Base-by-base conservation (phyloP, 2,888 invertebrate genomes). In the Andrena minutula region DNA sequence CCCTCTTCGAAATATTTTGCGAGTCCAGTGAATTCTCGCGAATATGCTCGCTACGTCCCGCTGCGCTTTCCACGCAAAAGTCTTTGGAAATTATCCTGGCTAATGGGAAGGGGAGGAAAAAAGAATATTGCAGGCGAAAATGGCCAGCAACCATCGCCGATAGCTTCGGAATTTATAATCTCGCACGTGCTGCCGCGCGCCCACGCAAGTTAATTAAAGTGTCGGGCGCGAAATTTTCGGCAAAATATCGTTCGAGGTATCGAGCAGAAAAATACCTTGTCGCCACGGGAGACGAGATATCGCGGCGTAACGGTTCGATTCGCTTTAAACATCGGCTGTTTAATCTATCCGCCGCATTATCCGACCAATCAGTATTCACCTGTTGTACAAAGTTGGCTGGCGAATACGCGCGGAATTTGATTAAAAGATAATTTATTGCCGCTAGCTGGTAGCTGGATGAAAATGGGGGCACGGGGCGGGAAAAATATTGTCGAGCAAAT, bases 141-240 rank as follows among this genome's bases (percentile, higher is more conserved):
- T 79, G 28, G 69, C 61, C 28, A 8, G 68, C 41, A 7, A 20
- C n/a, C 4, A n/a, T n/a, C 35, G 69, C 7, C 41, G 16, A 41
- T 41, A 41, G 20, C 23, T 32, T 74, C 58, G 63, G 51, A 77
- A 85, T 90, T 89, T 84, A 85, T 84, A 83, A 83, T 71, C 69
- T 73, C 35, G 61, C 70, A 66, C 70, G 63, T 66, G 80, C 66
- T 70, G 56, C 58, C 63, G 64, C 70, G 66, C 80, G 72, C 84
- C 73, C 82, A 66, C 60, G 64, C 47, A 60, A 81, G 71, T 83
- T 87, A 86, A 89, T 88, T 88, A 86, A 86, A 88, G 75, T 73
- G 30, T 71, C 65, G 68, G n/a, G 28, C 4, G 30, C 53, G 8
- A 47, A 61, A 82, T 66, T 79, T 76, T 65, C 72, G 47, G 8